Conservation (phyloP, 2,797 vertebrate species). For the Mallotus villosus region DNA sequence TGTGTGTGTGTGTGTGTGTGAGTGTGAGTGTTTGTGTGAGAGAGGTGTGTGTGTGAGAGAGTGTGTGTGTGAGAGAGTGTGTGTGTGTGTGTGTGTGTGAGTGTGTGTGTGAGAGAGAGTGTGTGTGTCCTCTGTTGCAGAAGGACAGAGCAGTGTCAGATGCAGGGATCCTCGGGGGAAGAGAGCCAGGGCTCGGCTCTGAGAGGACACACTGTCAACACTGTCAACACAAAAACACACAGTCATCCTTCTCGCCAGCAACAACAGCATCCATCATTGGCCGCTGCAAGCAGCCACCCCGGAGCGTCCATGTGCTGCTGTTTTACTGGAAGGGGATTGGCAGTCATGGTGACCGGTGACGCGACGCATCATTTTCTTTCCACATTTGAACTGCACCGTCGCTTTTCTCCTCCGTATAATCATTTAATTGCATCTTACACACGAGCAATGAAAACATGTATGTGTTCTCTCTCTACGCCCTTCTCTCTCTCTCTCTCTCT, state of each 20-base stretch:
- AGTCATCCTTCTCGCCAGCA: background rate
- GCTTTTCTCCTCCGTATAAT: too few relatives aligned
- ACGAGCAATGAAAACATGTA: too few relatives aligned
- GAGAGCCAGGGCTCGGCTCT: background rate
- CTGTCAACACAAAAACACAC: background rate
- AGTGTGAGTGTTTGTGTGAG: too few relatives aligned
- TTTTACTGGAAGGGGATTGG: background rate
- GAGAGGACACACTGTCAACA: background rate
- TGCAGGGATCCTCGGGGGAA: background rate
- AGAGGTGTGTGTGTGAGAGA: too few relatives aligned
- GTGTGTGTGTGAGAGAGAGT: too few relatives aligned
- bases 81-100: background rate
- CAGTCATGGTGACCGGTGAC: background rate
- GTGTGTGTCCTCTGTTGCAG: background rate
- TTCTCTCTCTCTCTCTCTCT: slow-evolving; percentile 28
- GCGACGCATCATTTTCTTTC: too few relatives aligned
- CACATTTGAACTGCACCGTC: too few relatives aligned
- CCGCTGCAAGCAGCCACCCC: background rate
- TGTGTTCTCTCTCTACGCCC: too few relatives aligned
- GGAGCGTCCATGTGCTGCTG: background rate
- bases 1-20: too few relatives aligned
- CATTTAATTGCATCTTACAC: too few relatives aligned
- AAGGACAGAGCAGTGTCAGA: background rate
- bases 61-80: too few relatives aligned
- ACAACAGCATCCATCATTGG: background rate